Base-by-base conservation (phyloP, 2,797 vertebrate genomes). In the Sciurus carolinensis region DNA sequence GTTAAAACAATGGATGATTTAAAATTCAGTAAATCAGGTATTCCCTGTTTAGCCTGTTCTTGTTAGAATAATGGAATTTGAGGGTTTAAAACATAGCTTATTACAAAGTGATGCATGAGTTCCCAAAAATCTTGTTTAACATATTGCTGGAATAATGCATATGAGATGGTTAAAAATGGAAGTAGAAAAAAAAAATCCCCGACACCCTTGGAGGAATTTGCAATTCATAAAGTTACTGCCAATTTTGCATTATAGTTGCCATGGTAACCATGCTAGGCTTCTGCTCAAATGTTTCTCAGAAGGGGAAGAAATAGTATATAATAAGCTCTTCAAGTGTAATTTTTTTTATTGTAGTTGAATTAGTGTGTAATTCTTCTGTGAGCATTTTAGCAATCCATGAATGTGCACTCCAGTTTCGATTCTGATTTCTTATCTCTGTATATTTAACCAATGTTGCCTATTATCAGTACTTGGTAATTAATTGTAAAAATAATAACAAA, bases 181-280 rank as follows among this genome's bases (percentile, higher is more conserved):
- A 97, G 91, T 77, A 96, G 96, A 93, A 90, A 59, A 96, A 59
- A 96, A 98, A 98, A 97, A 20, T 83, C 81, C 80, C 90, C 87
- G 97, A 98, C 97, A 95, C 93, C 97, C 96, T 95, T 95, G 75
- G 87, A 95, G 92, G 96, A 97, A 97, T 96, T 87, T 95, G 97
- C 97, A 98, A 98, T 97, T 98, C 94, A 95, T 96, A 98, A 98
- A 97, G 96, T 93, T 97, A 96, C 97, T 97, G 66, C 92, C 52
- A 97, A 97, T 97, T 97, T 98, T 91, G 97, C 85, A 95, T 98
- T 98, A 97, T 97, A 97, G 97, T 94, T 98, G 92, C 94, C 95
- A 98, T 98, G 96, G 98, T 95, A 98, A 98, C 98, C 80, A 50
- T 97, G 94, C 97, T 98, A 96, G 91, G 93, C 92, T 95, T 97